Conservation (phyloP, 1,140 invertebrate species). For the Nomia melanderi region DNA sequence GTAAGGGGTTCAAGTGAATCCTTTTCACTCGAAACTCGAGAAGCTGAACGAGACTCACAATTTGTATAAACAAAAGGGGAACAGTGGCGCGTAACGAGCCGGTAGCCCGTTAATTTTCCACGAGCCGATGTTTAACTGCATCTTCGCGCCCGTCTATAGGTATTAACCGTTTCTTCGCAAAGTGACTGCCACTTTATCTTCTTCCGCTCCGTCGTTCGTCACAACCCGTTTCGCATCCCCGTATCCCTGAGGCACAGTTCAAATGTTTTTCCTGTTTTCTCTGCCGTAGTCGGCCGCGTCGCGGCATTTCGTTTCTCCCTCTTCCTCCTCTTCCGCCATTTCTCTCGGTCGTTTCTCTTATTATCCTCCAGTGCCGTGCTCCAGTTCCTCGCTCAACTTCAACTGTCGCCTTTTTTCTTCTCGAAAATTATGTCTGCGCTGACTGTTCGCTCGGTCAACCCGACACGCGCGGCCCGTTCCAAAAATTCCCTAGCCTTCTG, state of each 20-base stretch:
- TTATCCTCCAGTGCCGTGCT: not conserved
- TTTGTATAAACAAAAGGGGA: not conserved
- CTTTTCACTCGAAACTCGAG: not conserved
- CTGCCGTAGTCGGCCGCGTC: not conserved
- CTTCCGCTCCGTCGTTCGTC: not conserved
- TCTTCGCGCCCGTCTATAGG: not conserved
- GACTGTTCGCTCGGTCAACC: slow-evolving; percentile 8
- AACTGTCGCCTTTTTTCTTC: slow-evolving; percentile 15
- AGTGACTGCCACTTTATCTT: not conserved
- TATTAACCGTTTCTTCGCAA: not conserved
- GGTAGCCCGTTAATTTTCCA: not conserved
- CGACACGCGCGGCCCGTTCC: not conserved
- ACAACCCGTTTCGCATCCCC: not conserved
- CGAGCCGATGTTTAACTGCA: not conserved
- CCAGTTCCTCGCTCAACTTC: slow-evolving; percentile 23
- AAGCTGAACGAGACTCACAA: not conserved
- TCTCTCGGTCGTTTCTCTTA: slow-evolving; percentile 23
- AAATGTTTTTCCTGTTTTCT: slow-evolving; percentile 29
- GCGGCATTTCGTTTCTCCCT: not conserved
- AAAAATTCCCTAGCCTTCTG: not conserved
- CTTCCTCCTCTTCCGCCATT: slow-evolving; percentile 5
- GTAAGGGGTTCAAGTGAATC: not conserved
- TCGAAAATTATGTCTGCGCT: slow-evolving; percentile 1
- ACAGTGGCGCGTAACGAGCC: not conserved
- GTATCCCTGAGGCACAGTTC: not conserved